phyloP scores from a whole-genome alignment of 2,797 vertebrate genomes.

The Pampus argenteus region DNA sequence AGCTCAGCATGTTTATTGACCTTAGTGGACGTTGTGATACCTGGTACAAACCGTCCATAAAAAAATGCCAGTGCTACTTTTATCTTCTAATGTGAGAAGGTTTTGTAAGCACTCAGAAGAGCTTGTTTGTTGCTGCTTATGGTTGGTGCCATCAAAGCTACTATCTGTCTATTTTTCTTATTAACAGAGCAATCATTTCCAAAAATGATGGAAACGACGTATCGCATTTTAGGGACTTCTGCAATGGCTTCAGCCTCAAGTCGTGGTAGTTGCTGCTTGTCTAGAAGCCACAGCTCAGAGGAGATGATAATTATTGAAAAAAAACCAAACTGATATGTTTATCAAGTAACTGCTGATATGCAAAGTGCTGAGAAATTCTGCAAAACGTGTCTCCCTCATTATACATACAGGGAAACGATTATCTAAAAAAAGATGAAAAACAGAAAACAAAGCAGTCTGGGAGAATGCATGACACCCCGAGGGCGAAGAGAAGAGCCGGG shows the following conservation, averaged over 20 bases:
- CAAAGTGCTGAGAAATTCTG: conserved; percentile 31
- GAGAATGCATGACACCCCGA: conserved; percentile 56
- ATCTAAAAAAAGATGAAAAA: conserved; percentile 58
- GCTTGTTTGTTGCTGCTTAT: too few relatives aligned
- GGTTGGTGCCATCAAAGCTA: too few relatives aligned
- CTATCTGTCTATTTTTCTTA: too few relatives aligned
- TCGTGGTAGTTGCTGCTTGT: too few relatives aligned
- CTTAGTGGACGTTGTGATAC: conserved; percentile 44
- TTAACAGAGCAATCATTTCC: too few relatives aligned
- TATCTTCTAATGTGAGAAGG: conserved; percentile 35
- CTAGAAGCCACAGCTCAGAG: conserved; percentile 24
- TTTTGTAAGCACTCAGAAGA: conserved; percentile 22
- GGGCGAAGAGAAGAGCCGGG: conserved; percentile 46
- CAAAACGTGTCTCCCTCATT: conserved; percentile 56
- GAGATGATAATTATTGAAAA: conserved; percentile 10
- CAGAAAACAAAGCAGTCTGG: conserved; percentile 62
- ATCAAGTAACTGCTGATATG: conserved; percentile 50
- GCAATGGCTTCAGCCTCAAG: too few relatives aligned
- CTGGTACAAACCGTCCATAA: conserved; percentile 40
- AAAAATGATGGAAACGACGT: too few relatives aligned
- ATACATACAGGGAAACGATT: conserved; percentile 64
- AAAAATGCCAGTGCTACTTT: conserved; percentile 35
- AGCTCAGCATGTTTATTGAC: conserved; percentile 66
- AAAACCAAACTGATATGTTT: conserved; percentile 32
- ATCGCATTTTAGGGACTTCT: too few relatives aligned